Evolutionary conservation across 2,888 invertebrate genomes (phyloP).

Genomic region (Tetragnatha montana): DNA sequence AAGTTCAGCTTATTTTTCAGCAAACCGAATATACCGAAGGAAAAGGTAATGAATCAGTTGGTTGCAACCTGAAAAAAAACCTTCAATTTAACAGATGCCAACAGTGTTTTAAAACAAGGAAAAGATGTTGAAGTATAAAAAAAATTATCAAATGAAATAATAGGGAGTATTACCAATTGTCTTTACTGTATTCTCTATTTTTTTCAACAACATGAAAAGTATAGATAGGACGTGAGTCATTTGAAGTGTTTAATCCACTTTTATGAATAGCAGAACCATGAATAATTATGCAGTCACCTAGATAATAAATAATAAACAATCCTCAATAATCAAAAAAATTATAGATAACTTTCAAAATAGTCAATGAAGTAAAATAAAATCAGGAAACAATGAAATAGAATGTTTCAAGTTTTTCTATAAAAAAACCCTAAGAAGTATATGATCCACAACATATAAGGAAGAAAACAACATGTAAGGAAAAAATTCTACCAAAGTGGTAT

Average conservation of each 20-base stretch:
- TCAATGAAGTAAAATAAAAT: neutral
- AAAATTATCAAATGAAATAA: neutral
- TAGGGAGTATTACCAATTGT: slow-evolving; percentile 83
- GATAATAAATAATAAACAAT: neutral
- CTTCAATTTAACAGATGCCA: neutral
- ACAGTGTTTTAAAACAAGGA: neutral
- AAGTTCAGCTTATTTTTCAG: neutral
- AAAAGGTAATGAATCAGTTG: slow-evolving; percentile 47
- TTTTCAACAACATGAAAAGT: slow-evolving; percentile 95
- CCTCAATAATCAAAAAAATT: too few relatives aligned
- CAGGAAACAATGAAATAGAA: neutral
- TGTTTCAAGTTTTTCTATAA: neutral
- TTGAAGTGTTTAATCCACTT: slow-evolving; percentile 89
- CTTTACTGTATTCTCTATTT: slow-evolving; percentile 83
- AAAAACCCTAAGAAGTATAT: too few relatives aligned
- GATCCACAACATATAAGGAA: too few relatives aligned
- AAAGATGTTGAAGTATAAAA: neutral
- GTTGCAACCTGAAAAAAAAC: slow-evolving; percentile 48
- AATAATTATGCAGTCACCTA: slow-evolving; percentile 90
- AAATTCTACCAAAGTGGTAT: too few relatives aligned
- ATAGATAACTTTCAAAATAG: too few relatives aligned
- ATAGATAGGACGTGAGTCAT: slow-evolving; percentile 90
- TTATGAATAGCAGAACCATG: slow-evolving; percentile 96
- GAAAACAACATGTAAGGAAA: too few relatives aligned
- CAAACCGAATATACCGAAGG: slow-evolving; percentile 17